Evolutionary conservation across 2,797 vertebrate genomes (phyloP).

Genomic region (Poecilia picta): DNA sequence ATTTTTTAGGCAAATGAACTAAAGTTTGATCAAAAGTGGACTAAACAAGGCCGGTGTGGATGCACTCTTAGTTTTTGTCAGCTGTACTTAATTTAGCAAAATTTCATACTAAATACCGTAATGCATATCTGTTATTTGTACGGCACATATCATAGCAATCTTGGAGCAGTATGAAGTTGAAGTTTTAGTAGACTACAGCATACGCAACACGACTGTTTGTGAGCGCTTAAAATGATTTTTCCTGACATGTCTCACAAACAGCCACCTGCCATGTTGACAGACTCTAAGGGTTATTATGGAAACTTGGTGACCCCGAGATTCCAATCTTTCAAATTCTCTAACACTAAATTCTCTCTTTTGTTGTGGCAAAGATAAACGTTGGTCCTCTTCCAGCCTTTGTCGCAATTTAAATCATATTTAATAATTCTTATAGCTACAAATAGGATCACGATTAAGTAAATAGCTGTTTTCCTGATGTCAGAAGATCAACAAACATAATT

Average conservation of each 20-base stretch:
- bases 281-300: background rate
- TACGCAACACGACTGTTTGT: background rate
- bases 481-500: background rate
- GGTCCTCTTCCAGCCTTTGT: background rate
- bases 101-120: background rate
- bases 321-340: background rate
- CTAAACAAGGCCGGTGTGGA: too few relatives aligned
- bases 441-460: background rate
- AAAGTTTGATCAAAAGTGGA: too few relatives aligned
- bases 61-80: too few relatives aligned
- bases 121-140: background rate
- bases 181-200: background rate
- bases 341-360: background rate
- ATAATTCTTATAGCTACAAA: background rate
- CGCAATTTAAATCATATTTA: background rate
- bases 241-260: background rate
- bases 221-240: background rate
- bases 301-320: background rate
- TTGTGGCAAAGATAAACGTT: background rate
- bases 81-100: background rate
- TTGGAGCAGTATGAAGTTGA: background rate
- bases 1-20: too few relatives aligned
- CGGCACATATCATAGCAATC: background rate
- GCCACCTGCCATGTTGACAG: background rate
- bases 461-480: background rate